Conservation (phyloP, 2,797 vertebrate species). For the Acropternis orthonyx region DNA sequence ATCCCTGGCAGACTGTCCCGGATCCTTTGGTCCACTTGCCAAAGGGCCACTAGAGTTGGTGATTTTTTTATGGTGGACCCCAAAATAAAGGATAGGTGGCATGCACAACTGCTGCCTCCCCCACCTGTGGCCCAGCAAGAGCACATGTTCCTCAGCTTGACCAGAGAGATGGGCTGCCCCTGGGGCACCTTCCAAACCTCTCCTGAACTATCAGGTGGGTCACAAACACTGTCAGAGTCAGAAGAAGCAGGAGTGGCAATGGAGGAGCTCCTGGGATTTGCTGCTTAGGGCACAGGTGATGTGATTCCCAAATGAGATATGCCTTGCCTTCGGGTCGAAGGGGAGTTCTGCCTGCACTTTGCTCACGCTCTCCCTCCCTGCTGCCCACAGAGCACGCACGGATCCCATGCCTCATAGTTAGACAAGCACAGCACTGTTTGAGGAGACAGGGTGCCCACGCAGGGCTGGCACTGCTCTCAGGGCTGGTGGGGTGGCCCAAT, state of each 20-base stretch:
- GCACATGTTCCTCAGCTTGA: neutral
- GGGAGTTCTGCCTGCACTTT: neutral
- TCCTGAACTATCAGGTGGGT: accelerated
- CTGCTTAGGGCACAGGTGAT: neutral
- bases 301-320: neutral
- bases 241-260: neutral
- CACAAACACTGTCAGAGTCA: neutral
- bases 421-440: neutral
- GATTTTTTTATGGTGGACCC: neutral
- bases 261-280: neutral
- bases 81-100: neutral
- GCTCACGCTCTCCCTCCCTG: neutral
- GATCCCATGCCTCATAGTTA: neutral
- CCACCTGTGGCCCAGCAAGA: accelerated
- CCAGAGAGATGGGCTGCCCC: neutral
- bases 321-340: neutral
- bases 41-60: neutral
- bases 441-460: neutral
- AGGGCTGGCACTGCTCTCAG: neutral
- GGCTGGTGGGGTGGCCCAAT: neutral
- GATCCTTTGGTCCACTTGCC: no score
- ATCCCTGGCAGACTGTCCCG: neutral
- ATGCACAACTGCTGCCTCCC: neutral
- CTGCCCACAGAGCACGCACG: accelerated
- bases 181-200: accelerated